These are phyloP conservation scores for Cinclus cinclus DNA, from an alignment of 2,113 vertebrate species.

Conservation along the genomic window DNA sequence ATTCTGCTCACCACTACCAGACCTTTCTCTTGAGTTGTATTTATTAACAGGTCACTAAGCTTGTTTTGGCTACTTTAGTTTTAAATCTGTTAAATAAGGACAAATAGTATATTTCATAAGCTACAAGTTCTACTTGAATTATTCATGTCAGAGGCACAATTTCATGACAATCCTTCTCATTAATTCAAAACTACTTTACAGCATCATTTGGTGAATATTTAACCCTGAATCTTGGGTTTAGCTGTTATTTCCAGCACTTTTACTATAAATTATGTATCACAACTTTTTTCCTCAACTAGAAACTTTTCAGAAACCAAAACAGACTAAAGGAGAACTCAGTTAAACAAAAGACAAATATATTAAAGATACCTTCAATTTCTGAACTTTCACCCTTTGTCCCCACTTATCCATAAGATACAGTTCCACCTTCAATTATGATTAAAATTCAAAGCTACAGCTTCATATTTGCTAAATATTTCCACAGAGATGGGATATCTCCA, in stretches of 20 bases:
- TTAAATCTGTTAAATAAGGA: not conserved
- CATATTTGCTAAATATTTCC: not conserved
- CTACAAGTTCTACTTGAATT: not conserved
- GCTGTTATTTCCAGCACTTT: not conserved
- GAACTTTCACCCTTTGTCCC: not conserved
- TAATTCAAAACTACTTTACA: not conserved
- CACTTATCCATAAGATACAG: not conserved
- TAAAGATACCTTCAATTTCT: not conserved
- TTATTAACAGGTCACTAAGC: not conserved
- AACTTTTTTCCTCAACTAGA: not conserved
- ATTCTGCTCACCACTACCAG: not conserved
- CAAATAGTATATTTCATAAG: not conserved
- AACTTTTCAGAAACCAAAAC: not conserved
- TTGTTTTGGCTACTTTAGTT: not conserved
- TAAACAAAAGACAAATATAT: not conserved
- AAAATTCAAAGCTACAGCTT: not conserved
- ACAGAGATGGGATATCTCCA: not conserved
- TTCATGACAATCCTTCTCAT: not conserved
- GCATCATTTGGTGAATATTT: not conserved
- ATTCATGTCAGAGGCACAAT: not conserved
- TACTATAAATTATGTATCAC: not conserved
- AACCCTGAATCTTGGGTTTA: not conserved
- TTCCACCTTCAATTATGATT: not conserved
- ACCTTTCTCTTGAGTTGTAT: not conserved
- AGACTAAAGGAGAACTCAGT: not conserved